These are phyloP conservation scores for Pygmarrhopalites habei DNA, from an alignment of 1,140 invertebrate genomes.

Conservation along the genomic window DNA sequence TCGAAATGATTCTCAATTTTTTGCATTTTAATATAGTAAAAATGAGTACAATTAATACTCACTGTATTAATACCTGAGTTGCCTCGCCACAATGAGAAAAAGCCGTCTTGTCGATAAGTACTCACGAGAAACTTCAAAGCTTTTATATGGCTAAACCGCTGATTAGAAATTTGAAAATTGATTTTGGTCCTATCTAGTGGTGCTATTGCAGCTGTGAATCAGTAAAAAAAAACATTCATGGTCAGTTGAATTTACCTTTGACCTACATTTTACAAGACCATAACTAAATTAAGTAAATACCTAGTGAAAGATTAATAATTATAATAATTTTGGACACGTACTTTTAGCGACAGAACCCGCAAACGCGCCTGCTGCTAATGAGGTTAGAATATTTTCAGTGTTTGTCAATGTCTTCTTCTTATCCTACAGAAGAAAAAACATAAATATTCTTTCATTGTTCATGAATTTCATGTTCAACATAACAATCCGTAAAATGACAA, in stretches of 20 bases:
- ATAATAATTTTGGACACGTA: too few relatives aligned
- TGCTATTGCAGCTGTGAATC: conserved; percentile 88
- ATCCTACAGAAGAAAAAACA: not conserved
- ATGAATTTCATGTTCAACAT: not conserved
- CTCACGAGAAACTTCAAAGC: conserved; percentile 69
- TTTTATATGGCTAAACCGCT: conserved; percentile 7
- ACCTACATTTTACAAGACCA: too few relatives aligned
- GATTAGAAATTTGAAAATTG: conserved; percentile 63
- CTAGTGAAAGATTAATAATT: too few relatives aligned
- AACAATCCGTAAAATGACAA: too few relatives aligned
- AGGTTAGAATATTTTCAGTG: not conserved
- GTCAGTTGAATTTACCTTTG: too few relatives aligned
- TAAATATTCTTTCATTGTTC: too few relatives aligned
- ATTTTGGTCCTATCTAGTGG: conserved; percentile 97
- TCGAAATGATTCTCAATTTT: too few relatives aligned
- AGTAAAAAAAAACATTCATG: too few relatives aligned
- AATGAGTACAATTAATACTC: too few relatives aligned
- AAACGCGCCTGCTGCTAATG: conserved; percentile 65
- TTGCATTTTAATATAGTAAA: too few relatives aligned
- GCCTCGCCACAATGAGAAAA: conserved; percentile 83
- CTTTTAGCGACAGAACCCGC: conserved; percentile 92
- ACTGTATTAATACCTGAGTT: too few relatives aligned
- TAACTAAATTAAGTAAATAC: too few relatives aligned
- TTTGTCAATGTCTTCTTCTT: not conserved
- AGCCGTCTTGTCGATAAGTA: conserved; percentile 64